Conservation (phyloP, 2,113 vertebrate genomes). For the Corythaixoides concolor region DNA sequence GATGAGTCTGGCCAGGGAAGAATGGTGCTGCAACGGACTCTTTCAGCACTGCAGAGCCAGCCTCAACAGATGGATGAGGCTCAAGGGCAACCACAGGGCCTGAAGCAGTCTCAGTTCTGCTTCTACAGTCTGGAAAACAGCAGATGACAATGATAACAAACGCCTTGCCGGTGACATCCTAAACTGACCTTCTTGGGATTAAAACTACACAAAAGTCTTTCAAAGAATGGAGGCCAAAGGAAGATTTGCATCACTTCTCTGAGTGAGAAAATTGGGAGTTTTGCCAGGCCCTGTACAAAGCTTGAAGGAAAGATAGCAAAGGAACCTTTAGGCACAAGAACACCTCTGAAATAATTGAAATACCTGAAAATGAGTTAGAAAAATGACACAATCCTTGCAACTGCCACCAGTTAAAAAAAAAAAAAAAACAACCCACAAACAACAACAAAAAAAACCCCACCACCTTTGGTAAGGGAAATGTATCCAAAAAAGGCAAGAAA, state of each 20-base stretch:
- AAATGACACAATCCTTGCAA: background rate
- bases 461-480: background rate
- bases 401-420: background rate
- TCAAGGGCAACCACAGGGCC: background rate
- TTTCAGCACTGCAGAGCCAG: background rate
- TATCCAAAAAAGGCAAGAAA: background rate
- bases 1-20: background rate
- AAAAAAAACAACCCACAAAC: background rate
- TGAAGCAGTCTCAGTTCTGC: background rate
- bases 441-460: no score
- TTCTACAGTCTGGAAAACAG: background rate
- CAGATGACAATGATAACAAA: background rate
- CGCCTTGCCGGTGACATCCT: background rate
- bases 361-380: background rate
- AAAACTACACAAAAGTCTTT: background rate
- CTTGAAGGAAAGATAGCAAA: background rate
- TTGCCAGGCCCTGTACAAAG: background rate
- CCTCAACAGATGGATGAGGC: background rate
- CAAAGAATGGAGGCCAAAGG: background rate
- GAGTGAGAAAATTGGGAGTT: background rate
- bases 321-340: background rate
- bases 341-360: background rate
- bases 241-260: background rate
- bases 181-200: background rate
- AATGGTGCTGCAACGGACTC: background rate